phyloP scores from a whole-genome alignment of 2,113 vertebrate species.

The Morone saxatilis region DNA sequence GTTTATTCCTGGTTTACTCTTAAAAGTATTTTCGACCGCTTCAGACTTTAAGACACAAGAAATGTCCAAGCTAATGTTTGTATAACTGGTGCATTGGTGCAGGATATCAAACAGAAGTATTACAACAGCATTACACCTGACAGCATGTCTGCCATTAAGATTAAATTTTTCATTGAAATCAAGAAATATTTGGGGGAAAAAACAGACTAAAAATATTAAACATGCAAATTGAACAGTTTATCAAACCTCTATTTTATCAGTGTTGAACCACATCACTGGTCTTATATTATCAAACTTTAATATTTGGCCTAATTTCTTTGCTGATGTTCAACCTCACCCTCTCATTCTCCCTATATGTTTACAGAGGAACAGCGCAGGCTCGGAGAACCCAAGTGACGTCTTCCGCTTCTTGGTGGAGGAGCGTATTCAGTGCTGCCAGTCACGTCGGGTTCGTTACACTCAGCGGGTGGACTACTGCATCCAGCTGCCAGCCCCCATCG shows the following conservation, averaged over 20 bases:
- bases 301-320: not conserved
- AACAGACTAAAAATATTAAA: not conserved
- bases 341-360: not conserved
- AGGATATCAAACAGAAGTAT: not conserved
- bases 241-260: not conserved
- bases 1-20: not conserved
- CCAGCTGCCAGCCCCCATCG: conserved; percentile 93
- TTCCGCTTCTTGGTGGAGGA: conserved; percentile 98
- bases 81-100: not conserved
- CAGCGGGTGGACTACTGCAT: conserved; percentile 96
- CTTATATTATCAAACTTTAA: conserved; percentile 6
- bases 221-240: too few species aligned
- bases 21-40: not conserved
- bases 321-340: not conserved
- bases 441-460: conserved; percentile 92
- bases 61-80: not conserved
- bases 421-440: conserved; percentile 95
- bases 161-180: not conserved
- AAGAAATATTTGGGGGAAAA: not conserved
- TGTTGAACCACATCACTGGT: not conserved
- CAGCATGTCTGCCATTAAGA: not conserved
- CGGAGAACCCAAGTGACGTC: conserved; percentile 95
- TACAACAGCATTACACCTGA: not conserved
- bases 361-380: conserved; percentile 93
- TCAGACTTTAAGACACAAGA: not conserved